Percentiles rank a stretch among this genome's conserved stretches.
Evolutionary conservation across 2,888 invertebrate species (phyloP).

Genomic region (Brachypalpus laphriformis): DNA sequence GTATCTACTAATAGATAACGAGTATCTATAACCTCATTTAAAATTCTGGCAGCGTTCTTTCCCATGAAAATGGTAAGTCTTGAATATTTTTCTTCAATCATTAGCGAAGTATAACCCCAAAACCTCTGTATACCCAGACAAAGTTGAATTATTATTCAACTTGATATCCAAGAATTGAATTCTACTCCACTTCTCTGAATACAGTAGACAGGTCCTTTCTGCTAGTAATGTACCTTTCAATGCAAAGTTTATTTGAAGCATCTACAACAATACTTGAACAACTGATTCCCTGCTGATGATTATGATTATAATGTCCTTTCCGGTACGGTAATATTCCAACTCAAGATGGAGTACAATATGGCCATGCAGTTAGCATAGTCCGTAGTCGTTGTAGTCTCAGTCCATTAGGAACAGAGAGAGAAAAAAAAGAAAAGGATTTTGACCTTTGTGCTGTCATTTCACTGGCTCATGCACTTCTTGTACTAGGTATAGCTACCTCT

Average conservation of each 20-base stretch:
- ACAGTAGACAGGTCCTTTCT: background rate
- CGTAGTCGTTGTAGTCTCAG: conserved; percentile 9
- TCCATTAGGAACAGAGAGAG: conserved; percentile 11
- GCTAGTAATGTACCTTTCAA: conserved; percentile 46
- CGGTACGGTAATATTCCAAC: conserved; percentile 46
- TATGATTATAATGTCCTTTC: conserved; percentile 64
- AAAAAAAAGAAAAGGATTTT: conserved; percentile 37
- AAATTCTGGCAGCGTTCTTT: background rate
- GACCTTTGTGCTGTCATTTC: conserved; percentile 66
- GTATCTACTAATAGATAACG: background rate
- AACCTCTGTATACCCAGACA: background rate
- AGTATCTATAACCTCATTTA: background rate
- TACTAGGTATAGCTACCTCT: background rate
- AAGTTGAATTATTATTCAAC: conserved; percentile 48
- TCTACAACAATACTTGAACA: conserved; percentile 50
- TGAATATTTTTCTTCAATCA: background rate
- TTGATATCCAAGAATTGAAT: conserved; percentile 58
- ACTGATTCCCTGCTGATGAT: conserved; percentile 65
- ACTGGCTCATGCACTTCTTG: conserved; percentile 29
- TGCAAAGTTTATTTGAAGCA: conserved; percentile 54
- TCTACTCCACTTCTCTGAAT: background rate
- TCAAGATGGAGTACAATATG: conserved; percentile 50
- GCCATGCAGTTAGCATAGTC: conserved; percentile 19
- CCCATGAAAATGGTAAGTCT: background rate
- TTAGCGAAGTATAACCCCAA: background rate